Evolutionary conservation across 2,113 vertebrate species (phyloP), one percentile per base, ranked within the genome.

Genomic region (Theropithecus gelada): DNA sequence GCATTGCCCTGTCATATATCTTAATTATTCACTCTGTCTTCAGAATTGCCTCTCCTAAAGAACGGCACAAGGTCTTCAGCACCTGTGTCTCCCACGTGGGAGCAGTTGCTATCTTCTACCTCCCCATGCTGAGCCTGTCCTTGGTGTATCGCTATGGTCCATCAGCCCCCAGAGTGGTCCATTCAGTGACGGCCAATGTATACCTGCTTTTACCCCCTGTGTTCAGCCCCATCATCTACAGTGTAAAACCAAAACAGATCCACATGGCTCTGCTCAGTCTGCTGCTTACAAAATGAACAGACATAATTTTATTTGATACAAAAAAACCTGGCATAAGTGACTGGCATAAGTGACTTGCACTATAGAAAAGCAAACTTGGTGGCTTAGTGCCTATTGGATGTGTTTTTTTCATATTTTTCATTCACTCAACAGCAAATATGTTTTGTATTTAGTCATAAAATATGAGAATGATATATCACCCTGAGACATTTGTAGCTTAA

Each of bases 191-290:
- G 94, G 96, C 93, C 81, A 96, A 94, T 38, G 64, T 97, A 40
- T 98, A 97, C 8, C 86, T 98, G 14, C 64, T 98, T 40, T 32
- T 98, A 8, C 97, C 96, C 18, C 96, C 97, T 35, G 78, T 94
- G 80, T 86, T 98, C 57, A 98, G 97, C 48, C 97, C 97, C 9
- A 87, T 96, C 7, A 91, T 98, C 45, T 98, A 98, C 7, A 97
- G 97, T 61, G 52, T 97, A 3, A 98, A 96, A 87, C 95, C 95
- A 40, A 92, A 96, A 75, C 84, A 94, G 35, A 93, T 94, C 52
- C 88, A 32, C 52, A 96, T 88, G 20, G 70, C 82, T 66, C 68
- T 85, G 13, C 14, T 84, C 78, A 92, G 17, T 52, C 72, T 95
- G 5, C 23, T 98, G 30, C 23, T 59, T 93, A 48, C 25, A 94